phyloP scores from a whole-genome alignment of 2,113 vertebrate genomes.

The Megaceryle torquata region DNA sequence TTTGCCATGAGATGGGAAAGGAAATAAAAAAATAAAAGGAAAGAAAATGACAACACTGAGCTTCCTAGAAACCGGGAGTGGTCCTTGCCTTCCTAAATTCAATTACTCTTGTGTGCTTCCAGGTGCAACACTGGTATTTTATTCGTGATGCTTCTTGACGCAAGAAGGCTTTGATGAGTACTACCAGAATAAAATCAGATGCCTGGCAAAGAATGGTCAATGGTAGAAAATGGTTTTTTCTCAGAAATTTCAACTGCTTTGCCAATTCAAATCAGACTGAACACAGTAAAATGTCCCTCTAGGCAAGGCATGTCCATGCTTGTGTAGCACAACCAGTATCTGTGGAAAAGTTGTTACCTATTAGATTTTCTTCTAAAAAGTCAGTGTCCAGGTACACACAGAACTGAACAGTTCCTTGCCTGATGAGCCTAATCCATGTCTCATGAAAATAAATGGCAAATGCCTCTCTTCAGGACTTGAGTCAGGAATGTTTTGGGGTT shows the following conservation, averaged over 20 bases:
- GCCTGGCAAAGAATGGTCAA: not conserved
- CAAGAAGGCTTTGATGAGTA: not conserved
- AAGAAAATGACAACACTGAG: not conserved
- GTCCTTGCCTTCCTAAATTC: not conserved
- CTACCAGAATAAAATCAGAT: not conserved
- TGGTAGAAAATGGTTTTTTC: not conserved
- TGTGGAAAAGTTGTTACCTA: not conserved
- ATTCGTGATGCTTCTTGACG: not conserved
- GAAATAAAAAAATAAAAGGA: not conserved
- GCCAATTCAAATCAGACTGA: not conserved
- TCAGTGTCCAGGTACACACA: not conserved
- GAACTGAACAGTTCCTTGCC: not conserved
- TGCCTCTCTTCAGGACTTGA: not conserved
- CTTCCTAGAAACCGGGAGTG: not conserved
- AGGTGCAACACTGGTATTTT: not conserved
- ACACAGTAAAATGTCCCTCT: not conserved
- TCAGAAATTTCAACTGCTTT: not conserved
- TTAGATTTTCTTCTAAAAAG: not conserved
- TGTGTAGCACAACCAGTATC: not conserved
- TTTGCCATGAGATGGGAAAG: not conserved
- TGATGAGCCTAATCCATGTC: not conserved
- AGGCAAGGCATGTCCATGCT: not conserved
- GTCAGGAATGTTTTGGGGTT: accelerated
- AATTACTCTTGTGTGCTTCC: not conserved
- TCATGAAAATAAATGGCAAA: not conserved